Evolutionary conservation across 64 coral and sea anemone species (phyloP).

Genomic region (Stichodactyla mertensii): DNA sequence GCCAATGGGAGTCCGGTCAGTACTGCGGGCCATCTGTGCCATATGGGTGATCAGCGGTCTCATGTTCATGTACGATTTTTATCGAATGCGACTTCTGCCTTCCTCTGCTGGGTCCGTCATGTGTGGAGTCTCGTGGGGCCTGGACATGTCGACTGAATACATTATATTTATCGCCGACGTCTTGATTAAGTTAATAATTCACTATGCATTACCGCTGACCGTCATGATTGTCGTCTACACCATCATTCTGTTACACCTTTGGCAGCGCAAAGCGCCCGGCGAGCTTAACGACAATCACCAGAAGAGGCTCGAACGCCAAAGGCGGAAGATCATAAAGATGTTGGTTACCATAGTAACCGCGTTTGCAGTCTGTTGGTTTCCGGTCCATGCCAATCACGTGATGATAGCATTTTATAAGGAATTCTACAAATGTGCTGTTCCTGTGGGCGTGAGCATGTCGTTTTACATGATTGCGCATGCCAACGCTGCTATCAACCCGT

Average conservation of each 20-base stretch:
- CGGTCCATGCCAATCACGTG: slow-evolving; percentile 78
- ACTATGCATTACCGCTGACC: slow-evolving; percentile 57
- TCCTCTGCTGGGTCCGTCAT: background rate
- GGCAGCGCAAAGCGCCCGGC: slow-evolving; percentile 74
- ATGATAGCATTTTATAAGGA: slow-evolving; percentile 46
- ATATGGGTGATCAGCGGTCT: slow-evolving; percentile 64
- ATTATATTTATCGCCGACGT: slow-evolving; percentile 34
- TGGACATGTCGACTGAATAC: background rate
- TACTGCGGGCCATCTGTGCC: slow-evolving; percentile 34
- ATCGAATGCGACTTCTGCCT: slow-evolving; percentile 36
- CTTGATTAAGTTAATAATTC: slow-evolving; percentile 53
- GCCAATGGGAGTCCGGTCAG: slow-evolving; percentile 36
- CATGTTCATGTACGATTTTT: slow-evolving; percentile 49
- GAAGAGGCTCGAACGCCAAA: slow-evolving; percentile 61
- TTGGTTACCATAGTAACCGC: slow-evolving; percentile 72
- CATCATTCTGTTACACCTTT: slow-evolving; percentile 69
- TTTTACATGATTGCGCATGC: slow-evolving; percentile 28
- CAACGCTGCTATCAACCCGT: slow-evolving; percentile 50
- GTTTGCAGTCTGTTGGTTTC: slow-evolving; percentile 82
- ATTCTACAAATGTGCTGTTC: background rate
- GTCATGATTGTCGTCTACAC: slow-evolving; percentile 69
- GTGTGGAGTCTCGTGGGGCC: slow-evolving; percentile 45
- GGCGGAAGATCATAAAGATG: slow-evolving; percentile 77
- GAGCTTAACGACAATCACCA: slow-evolving; percentile 72
- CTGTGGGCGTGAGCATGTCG: background rate